Base-by-base conservation (phyloP, 2,113 vertebrate genomes). In the Seriola rivoliana region DNA sequence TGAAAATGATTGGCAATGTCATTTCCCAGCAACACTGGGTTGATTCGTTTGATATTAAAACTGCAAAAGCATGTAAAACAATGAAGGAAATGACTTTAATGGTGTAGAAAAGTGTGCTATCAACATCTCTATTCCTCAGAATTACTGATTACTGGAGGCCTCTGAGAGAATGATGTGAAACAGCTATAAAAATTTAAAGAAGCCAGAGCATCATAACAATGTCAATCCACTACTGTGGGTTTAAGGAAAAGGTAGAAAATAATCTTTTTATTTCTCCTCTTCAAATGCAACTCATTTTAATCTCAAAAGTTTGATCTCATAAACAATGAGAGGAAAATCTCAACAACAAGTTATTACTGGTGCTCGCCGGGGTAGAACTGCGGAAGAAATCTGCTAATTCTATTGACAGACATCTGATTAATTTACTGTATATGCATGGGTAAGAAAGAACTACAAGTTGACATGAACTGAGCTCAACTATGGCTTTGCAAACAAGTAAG, bases 1-100 rank as follows among this genome's bases (percentile, higher is more conserved):
- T 69, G 48, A 73, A 91, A 89, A 71, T 90, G 89, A 95, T 91
- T 93, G 94, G 90, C 90, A 93, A 84, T 91, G 94, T 93, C 90
- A 90, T 88, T 88, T 82, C 68, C 85, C 79, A 80, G 77, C 67
- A 87, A 88, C 75, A 84, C 59, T 50, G 64, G 75, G 85, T 80
- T 80, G 77, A 81, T 85, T 78, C 4, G 8, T 79, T 71, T 84
- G 71, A 80, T 76, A 21, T 42, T 42, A 72, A 78, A 68, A 14
- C 29, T 67, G 71, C 17, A 74, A 50, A 85, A 74, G 71, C n/a
- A 65, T 55, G 57, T 36, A n/a, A 81, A 81, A 71, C n/a, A 54
- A 62, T n/a, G 25, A 85, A 46, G n/a, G 46, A 65, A 38, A 58
- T 17, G 1, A 16, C 32, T 79, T 84, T 55, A 34, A 25, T 29